Conservation (phyloP, 2,888 invertebrate species). For the Thereva unica region DNA sequence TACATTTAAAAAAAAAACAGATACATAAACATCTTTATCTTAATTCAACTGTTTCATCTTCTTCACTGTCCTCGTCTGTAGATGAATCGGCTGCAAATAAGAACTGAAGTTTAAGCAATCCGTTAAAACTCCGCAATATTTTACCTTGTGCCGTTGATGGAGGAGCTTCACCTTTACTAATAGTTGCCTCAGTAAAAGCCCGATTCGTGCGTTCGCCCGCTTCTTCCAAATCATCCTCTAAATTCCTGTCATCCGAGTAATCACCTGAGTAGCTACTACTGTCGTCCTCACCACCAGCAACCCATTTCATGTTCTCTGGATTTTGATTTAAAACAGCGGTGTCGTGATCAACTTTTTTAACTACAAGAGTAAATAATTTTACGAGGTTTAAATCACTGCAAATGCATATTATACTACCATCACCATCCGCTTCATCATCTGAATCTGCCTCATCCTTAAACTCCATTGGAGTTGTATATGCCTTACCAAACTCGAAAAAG, state of each 20-base stretch:
- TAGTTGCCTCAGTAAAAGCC: constrained; percentile 9
- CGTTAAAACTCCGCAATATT: no score
- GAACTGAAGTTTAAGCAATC: no score
- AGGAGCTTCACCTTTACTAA: constrained; percentile 6
- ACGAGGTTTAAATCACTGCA: background rate
- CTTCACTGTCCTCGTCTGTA: no score
- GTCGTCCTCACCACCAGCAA: constrained; percentile 41
- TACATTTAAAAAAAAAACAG: no score
- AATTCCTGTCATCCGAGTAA: constrained; percentile 41
- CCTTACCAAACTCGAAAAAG: constrained; percentile 46
- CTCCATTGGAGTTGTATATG: constrained; percentile 28
- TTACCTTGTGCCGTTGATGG: background rate
- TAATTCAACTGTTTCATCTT: no score
- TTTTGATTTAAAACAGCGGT: constrained; percentile 34
- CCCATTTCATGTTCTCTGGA: constrained; percentile 43
- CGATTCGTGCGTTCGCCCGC: background rate
- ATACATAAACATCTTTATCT: no score
- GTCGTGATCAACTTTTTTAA: constrained; percentile 7
- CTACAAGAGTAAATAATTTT: background rate
- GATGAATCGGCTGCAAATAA: no score
- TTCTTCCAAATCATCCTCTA: constrained; percentile 9
- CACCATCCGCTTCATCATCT: background rate
- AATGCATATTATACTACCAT: no score
- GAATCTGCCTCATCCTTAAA: background rate
- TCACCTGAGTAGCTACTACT: constrained; percentile 20